phyloP scores from a whole-genome alignment of 2,888 invertebrate genomes.

The Baccha elongata region DNA sequence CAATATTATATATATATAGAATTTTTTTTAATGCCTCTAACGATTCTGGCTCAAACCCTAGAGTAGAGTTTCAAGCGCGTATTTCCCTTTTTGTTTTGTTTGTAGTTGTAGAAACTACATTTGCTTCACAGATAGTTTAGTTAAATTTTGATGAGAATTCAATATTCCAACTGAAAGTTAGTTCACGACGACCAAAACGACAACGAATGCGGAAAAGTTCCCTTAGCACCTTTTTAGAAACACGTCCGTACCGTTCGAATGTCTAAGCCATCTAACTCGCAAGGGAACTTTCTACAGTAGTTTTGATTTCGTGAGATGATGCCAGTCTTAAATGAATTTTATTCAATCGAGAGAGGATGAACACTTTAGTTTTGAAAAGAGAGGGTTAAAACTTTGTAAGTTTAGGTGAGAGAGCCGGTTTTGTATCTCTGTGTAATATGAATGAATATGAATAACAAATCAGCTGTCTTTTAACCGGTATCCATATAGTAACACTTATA shows the following conservation, averaged over 20 bases:
- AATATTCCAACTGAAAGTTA: constrained; percentile 31
- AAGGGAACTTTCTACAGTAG: constrained; percentile 58
- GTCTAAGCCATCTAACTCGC: constrained; percentile 68
- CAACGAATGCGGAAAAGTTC: constrained; percentile 59
- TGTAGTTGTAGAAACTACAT: constrained; percentile 2
- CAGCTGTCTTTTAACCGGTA: constrained; percentile 67
- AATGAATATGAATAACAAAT: constrained; percentile 65
- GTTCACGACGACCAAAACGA: constrained; percentile 29
- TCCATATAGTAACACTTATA: constrained; percentile 40
- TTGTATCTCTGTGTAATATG: constrained; percentile 15
- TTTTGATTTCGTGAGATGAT: constrained; percentile 47
- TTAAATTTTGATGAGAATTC: too few species aligned
- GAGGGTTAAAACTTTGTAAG: neutral
- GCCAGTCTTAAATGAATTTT: constrained; percentile 39
- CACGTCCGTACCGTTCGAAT: constrained; percentile 66
- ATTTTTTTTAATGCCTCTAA: neutral
- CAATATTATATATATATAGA: neutral
- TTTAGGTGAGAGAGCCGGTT: constrained; percentile 34
- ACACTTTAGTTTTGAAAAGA: constrained; percentile 1
- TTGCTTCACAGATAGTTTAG: neutral
- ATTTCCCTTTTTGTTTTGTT: constrained; percentile 39
- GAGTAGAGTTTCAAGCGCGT: constrained; percentile 17
- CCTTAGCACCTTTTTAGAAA: constrained; percentile 60
- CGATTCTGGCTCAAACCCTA: constrained; percentile 25
- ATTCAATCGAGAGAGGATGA: constrained; percentile 44